Conservation (phyloP, 2,797 vertebrate species). For the Brachyrhaphis roseni region DNA sequence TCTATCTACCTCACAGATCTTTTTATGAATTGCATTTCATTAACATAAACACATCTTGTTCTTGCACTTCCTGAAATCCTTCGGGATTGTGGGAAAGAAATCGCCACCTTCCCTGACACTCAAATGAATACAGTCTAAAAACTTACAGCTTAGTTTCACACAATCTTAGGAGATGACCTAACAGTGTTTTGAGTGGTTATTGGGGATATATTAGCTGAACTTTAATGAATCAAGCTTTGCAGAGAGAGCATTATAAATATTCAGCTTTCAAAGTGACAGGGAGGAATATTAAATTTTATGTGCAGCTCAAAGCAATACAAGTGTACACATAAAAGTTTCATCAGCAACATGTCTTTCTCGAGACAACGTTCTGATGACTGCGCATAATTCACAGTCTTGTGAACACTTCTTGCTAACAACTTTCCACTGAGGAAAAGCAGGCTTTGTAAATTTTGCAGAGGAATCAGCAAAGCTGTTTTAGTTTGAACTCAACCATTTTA, state of each 20-base stretch:
- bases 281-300: constrained; percentile 1
- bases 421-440: constrained; percentile 7
- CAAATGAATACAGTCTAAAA: background rate
- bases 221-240: constrained; percentile 1
- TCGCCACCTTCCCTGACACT: background rate
- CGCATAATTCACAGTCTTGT: constrained; percentile 8
- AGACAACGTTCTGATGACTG: constrained; percentile 7
- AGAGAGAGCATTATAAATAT: background rate
- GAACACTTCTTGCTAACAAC: constrained; percentile 6
- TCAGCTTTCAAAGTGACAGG: background rate
- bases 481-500: constrained; percentile 14
- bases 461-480: constrained; percentile 12
- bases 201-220: background rate
- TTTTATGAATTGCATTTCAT: constrained; percentile 6
- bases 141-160: no score
- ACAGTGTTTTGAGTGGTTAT: background rate
- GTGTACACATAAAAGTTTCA: background rate
- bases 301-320: constrained; percentile 5
- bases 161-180: background rate
- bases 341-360: background rate
- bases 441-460: constrained; percentile 13
- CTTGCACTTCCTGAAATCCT: background rate
- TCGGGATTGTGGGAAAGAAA: background rate
- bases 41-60: background rate
- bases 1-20: background rate